A percentile compares a stretch with the other conserved stretches of the same genome.
Conservation (phyloP, 2,797 vertebrate species). For the Hyperoplus immaculatus region DNA sequence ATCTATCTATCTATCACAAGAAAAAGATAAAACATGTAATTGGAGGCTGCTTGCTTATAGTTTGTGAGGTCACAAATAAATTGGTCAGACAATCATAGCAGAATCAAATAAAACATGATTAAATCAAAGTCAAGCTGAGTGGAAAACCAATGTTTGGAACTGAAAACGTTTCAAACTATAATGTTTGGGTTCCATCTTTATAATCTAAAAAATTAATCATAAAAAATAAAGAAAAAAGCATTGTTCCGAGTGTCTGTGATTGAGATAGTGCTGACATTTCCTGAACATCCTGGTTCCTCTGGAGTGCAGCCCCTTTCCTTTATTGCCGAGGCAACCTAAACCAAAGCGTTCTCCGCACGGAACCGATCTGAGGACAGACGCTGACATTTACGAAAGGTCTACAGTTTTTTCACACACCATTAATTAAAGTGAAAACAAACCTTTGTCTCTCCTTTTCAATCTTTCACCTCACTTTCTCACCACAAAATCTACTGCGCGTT, state of each 20-base stretch:
- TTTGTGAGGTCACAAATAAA: not conserved
- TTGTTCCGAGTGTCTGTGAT: slow-evolving; percentile 23
- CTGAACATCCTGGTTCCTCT: slow-evolving; percentile 46
- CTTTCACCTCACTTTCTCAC: slow-evolving; percentile 24
- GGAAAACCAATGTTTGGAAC: not conserved
- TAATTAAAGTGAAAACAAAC: slow-evolving; percentile 76
- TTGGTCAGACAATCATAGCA: not conserved
- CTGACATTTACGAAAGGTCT: slow-evolving; percentile 80
- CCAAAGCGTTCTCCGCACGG: slow-evolving; percentile 51
- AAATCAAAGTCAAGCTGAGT: slow-evolving; percentile 11
- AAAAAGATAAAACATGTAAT: not conserved
- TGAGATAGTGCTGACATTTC: slow-evolving; percentile 71
- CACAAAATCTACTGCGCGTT: not conserved
- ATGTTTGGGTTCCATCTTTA: slow-evolving; percentile 1
- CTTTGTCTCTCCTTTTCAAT: slow-evolving; percentile 50
- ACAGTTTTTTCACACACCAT: slow-evolving; percentile 67
- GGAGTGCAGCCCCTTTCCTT: slow-evolving; percentile 48
- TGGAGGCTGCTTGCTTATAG: not conserved
- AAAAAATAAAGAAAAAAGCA: slow-evolving; percentile 35
- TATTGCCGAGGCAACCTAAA: slow-evolving; percentile 61
- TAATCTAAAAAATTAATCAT: slow-evolving; percentile 13
- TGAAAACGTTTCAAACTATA: not conserved
- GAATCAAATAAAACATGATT: slow-evolving; percentile 2
- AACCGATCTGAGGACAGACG: slow-evolving; percentile 72
- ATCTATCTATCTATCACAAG: not conserved